Percentiles rank a stretch among this genome's conserved stretches.
These are phyloP conservation scores for Alouatta palliata DNA, from an alignment of 2,113 vertebrate genomes.

Conservation along the genomic window DNA sequence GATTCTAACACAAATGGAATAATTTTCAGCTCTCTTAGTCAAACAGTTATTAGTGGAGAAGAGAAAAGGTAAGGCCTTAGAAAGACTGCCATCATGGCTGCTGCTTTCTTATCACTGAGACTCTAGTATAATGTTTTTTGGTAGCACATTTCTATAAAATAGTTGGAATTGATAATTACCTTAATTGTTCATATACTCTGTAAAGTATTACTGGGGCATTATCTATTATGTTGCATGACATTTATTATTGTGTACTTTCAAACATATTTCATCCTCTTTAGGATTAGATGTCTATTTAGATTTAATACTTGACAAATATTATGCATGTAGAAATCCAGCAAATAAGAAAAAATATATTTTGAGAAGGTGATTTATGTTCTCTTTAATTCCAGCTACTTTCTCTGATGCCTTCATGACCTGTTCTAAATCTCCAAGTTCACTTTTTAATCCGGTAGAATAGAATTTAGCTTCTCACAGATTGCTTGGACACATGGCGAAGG, in stretches of 20 bases:
- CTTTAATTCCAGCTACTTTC: slow-evolving; percentile 35
- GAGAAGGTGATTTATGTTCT: slow-evolving; percentile 59
- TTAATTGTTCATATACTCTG: slow-evolving; percentile 62
- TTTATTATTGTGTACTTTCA: slow-evolving; percentile 39
- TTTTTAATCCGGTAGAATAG: neutral
- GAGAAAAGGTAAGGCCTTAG: slow-evolving; percentile 40
- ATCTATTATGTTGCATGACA: slow-evolving; percentile 17
- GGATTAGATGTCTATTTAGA: slow-evolving; percentile 33
- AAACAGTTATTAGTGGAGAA: slow-evolving; percentile 49
- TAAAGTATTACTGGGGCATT: slow-evolving; percentile 35
- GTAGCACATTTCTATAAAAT: slow-evolving; percentile 56
- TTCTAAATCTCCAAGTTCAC: slow-evolving; percentile 3
- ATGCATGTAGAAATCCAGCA: neutral
- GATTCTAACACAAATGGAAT: slow-evolving; percentile 74
- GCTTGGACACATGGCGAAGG: neutral
- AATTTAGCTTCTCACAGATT: neutral
- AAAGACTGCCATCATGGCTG: neutral
- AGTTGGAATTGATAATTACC: slow-evolving; percentile 62
- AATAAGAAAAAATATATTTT: slow-evolving; percentile 54
- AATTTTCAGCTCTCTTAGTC: slow-evolving; percentile 76
- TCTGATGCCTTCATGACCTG: neutral
- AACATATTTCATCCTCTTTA: slow-evolving; percentile 52
- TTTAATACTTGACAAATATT: slow-evolving; percentile 50
- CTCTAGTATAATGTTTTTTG: slow-evolving; percentile 27
- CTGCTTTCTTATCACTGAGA: neutral